Evolutionary conservation across 1,140 invertebrate species (phyloP).

Genomic region (Onthophagus taurus): DNA sequence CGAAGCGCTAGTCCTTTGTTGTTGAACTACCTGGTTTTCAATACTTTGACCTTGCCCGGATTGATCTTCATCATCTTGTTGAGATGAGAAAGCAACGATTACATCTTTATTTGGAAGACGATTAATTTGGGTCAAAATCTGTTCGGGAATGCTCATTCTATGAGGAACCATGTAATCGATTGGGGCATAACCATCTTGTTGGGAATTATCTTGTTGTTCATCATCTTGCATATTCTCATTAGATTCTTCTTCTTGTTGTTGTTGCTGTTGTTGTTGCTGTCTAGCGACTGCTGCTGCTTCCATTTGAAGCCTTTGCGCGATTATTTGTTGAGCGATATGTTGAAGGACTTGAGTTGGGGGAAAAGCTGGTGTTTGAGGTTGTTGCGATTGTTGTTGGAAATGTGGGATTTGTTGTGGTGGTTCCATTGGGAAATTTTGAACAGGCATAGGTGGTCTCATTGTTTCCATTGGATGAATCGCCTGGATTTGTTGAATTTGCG

Average conservation of each 20-base stretch:
- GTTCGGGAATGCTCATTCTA: constrained; percentile 47
- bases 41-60: constrained; percentile 27
- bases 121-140: constrained; percentile 45
- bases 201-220: constrained; percentile 12
- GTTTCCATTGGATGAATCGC: constrained; percentile 29
- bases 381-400: constrained; percentile 18
- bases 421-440: constrained; percentile 17
- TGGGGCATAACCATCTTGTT: constrained; percentile 23
- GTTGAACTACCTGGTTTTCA: constrained; percentile 18
- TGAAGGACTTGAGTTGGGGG: constrained; percentile 32
- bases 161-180: constrained; percentile 36
- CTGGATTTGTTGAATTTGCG: constrained; percentile 1
- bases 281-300: constrained; percentile 17
- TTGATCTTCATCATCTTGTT: constrained; percentile 25
- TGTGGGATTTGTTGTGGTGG: constrained; percentile 11
- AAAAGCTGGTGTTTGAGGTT: constrained; percentile 14
- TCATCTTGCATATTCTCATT: constrained; percentile 2
- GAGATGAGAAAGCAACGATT: constrained; percentile 28
- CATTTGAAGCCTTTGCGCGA: constrained; percentile 33
- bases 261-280: background rate
- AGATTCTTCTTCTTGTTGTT: constrained; percentile 13
- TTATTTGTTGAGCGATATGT: constrained; percentile 35
- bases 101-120: constrained; percentile 38
- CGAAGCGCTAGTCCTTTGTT: constrained; percentile 13
- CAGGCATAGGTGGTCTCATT: constrained; percentile 31